phyloP scores from a whole-genome alignment of 1,140 invertebrate genomes.

The Drosophila ogumai region DNA sequence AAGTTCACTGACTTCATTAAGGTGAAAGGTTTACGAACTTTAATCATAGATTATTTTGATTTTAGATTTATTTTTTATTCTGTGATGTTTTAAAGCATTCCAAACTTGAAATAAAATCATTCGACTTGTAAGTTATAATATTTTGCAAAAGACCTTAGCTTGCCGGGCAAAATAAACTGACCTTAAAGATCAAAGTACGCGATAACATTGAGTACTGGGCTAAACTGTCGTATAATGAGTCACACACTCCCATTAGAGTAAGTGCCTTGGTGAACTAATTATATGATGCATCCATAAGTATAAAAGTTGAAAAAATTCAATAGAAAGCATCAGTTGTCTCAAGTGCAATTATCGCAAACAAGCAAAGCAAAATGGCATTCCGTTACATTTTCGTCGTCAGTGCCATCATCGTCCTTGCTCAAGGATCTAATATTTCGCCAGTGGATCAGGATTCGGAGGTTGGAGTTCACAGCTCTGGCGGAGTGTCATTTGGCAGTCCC shows the following conservation, averaged over 20 bases:
- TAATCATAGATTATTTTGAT: too few relatives aligned
- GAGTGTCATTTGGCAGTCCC: constrained; percentile 1
- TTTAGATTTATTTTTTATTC: neutral
- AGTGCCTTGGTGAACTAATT: neutral
- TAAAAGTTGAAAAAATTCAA: neutral
- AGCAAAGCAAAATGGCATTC: constrained; percentile 18
- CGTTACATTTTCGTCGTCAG: constrained; percentile 26
- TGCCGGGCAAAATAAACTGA: neutral
- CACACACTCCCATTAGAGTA: neutral
- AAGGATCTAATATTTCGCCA: constrained; percentile 28
- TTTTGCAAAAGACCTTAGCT: neutral
- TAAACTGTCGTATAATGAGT: neutral
- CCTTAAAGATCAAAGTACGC: neutral
- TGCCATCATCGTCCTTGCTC: constrained; percentile 25
- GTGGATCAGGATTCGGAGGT: constrained; percentile 13
- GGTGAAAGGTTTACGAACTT: neutral
- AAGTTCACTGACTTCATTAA: neutral
- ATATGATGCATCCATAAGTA: neutral
- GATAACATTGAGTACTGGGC: constrained; percentile 1
- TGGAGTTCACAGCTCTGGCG: constrained; percentile 17
- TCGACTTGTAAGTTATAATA: neutral
- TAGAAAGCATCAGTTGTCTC: constrained; percentile 8
- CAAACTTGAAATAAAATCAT: neutral
- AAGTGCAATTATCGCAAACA: constrained; percentile 11
- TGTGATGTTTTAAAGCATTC: neutral